Percentiles rank a stretch among this genome's conserved stretches.
These are phyloP conservation scores for Naja naja DNA, from an alignment of 2,113 vertebrate species.

Conservation along the genomic window DNA sequence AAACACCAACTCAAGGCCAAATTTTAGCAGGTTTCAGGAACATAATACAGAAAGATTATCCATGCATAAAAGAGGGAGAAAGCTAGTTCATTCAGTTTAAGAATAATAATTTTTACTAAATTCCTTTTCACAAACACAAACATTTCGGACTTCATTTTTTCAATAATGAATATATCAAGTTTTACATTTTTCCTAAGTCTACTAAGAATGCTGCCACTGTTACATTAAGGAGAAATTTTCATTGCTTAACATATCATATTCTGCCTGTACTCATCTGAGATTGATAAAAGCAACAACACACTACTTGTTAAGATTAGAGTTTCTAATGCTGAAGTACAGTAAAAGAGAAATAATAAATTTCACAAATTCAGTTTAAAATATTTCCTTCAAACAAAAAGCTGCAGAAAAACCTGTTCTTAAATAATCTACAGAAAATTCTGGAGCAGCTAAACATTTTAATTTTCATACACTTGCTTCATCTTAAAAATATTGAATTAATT, in stretches of 20 bases:
- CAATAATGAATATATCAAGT: constrained; percentile 73
- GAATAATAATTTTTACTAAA: constrained; percentile 74
- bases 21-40: constrained; percentile 68
- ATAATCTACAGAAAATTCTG: constrained; percentile 75
- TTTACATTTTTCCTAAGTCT: constrained; percentile 77
- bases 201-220: constrained; percentile 75
- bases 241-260: constrained; percentile 56
- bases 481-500: constrained; percentile 82
- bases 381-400: constrained; percentile 75
- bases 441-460: constrained; percentile 73
- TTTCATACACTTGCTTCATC: constrained; percentile 74
- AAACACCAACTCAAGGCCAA: constrained; percentile 66
- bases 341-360: constrained; percentile 66
- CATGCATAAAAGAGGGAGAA: constrained; percentile 92
- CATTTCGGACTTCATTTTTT: constrained; percentile 72
- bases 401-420: constrained; percentile 78
- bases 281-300: constrained; percentile 58
- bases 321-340: constrained; percentile 69
- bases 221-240: constrained; percentile 67
- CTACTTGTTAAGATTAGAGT: constrained; percentile 64
- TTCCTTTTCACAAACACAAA: constrained; percentile 78
- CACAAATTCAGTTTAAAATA: constrained; percentile 74
- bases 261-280: constrained; percentile 60
- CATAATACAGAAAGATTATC: constrained; percentile 83
- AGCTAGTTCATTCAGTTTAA: constrained; percentile 81